Conservation (phyloP, 2,888 invertebrate species). For the Gerosis bhagava region DNA sequence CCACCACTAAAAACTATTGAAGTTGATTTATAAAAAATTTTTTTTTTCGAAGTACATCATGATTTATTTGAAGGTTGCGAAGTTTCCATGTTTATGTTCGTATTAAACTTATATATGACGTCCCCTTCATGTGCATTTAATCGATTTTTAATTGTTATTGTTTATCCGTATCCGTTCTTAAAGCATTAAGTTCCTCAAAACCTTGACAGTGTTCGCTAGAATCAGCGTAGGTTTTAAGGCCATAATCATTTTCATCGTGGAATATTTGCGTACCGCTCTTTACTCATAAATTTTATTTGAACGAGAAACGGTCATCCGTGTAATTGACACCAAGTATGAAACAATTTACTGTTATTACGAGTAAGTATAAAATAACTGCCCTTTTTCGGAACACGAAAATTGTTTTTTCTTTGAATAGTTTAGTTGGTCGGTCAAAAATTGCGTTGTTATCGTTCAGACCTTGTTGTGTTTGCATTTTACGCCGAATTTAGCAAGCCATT, state of each 20-base stretch:
- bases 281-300: constrained; percentile 43
- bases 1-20: too few species aligned
- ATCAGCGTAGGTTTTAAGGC: constrained; percentile 56
- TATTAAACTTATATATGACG: too few species aligned
- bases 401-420: not conserved
- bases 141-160: constrained; percentile 19
- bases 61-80: too few species aligned
- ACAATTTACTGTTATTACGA: constrained; percentile 40
- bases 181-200: constrained; percentile 26
- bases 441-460: not conserved
- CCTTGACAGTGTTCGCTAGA: constrained; percentile 59
- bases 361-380: constrained; percentile 34
- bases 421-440: too few species aligned
- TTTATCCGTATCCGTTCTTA: constrained; percentile 17
- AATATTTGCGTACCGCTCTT: constrained; percentile 44
- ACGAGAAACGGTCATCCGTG: constrained; percentile 38
- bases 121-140: constrained; percentile 4
- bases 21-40: too few species aligned
- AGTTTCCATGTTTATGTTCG: too few species aligned
- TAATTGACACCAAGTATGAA: constrained; percentile 43
- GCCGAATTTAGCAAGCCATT: constrained; percentile 42
- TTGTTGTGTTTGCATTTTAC: constrained; percentile 11
- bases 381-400: constrained; percentile 28
- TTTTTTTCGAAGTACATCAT: too few species aligned
- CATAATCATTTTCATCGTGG: constrained; percentile 51